Percentiles rank a stretch among this genome's conserved stretches.
phyloP scores from a whole-genome alignment of 2,113 vertebrate genomes.

The Apteryx owenii region DNA sequence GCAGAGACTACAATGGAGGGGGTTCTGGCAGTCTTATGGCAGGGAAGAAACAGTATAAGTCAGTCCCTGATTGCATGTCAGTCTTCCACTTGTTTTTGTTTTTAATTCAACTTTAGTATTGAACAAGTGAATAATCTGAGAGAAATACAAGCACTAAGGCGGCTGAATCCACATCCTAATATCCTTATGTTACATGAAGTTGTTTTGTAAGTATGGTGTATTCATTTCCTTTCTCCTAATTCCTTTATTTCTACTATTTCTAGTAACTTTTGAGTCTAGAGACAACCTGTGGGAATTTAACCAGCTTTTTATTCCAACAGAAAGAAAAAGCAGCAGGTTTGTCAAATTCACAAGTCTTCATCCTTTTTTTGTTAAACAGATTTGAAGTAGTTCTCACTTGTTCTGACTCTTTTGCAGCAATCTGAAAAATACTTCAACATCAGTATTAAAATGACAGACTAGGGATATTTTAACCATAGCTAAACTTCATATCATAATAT shows the following conservation, averaged over 20 bases:
- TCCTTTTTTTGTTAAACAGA: background rate
- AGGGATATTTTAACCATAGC: background rate
- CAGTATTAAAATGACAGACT: background rate
- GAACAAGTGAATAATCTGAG: slow-evolving; percentile 80
- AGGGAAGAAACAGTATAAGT: background rate
- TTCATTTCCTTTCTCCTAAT: background rate
- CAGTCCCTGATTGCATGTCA: background rate
- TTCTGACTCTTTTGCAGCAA: background rate
- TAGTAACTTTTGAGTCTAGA: background rate
- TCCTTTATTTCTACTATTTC: background rate
- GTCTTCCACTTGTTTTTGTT: background rate
- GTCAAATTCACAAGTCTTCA: background rate
- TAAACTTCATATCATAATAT: background rate
- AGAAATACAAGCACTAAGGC: slow-evolving; percentile 78
- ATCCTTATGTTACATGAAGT: slow-evolving; percentile 77
- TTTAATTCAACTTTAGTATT: slow-evolving; percentile 38
- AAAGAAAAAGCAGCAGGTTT: background rate
- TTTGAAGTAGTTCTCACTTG: background rate
- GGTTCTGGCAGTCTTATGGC: background rate
- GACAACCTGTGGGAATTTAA: background rate
- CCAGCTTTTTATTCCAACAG: background rate
- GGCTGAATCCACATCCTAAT: slow-evolving; percentile 77
- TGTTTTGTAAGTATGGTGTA: slow-evolving; percentile 67
- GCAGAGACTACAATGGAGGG: background rate
- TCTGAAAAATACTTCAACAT: background rate